Percentiles rank a stretch among this genome's conserved stretches.
phyloP scores from a whole-genome alignment of 1,140 invertebrate species.

The Drosophila gunungcola region DNA sequence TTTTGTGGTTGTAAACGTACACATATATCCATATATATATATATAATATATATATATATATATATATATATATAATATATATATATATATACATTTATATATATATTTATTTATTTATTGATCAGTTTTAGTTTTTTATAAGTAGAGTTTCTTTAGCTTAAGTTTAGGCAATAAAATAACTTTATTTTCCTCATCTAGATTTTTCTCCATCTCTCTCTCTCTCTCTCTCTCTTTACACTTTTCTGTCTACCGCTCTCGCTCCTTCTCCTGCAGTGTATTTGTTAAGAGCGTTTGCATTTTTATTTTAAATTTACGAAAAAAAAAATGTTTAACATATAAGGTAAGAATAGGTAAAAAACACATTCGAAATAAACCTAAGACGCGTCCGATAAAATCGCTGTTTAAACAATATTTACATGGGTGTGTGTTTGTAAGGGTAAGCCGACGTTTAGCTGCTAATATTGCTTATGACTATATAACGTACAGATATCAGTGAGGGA shows the following conservation, averaged over 20 bases:
- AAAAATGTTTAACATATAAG: slow-evolving; percentile 20
- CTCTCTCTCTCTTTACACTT: slow-evolving; percentile 17
- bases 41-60: slow-evolving; percentile 37
- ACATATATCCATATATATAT: slow-evolving; percentile 44
- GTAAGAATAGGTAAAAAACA: slow-evolving; percentile 45
- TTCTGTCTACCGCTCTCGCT: slow-evolving; percentile 35
- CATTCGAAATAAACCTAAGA: slow-evolving; percentile 59
- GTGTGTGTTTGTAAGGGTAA: slow-evolving; percentile 40
- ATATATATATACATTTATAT: slow-evolving; percentile 37
- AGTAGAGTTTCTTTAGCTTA: slow-evolving; percentile 61
- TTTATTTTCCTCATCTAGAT: slow-evolving; percentile 32
- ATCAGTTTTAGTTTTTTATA: slow-evolving; percentile 53
- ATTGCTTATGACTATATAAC: slow-evolving; percentile 83
- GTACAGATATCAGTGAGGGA: slow-evolving; percentile 74
- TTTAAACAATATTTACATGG: slow-evolving; percentile 72
- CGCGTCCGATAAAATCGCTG: slow-evolving; percentile 68
- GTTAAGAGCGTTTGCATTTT: slow-evolving; percentile 2
- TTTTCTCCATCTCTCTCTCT: slow-evolving; percentile 7
- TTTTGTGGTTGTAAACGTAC: slow-evolving; percentile 56
- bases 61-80: slow-evolving; percentile 34
- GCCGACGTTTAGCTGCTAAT: slow-evolving; percentile 69
- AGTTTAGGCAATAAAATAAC: slow-evolving; percentile 70
- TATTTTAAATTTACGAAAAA: slow-evolving; percentile 22
- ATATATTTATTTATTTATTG: slow-evolving; percentile 43
- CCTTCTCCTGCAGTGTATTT: slow-evolving; percentile 5